phyloP scores from a whole-genome alignment of 2,113 vertebrate genomes.

The Corynorhinus townsendii region DNA sequence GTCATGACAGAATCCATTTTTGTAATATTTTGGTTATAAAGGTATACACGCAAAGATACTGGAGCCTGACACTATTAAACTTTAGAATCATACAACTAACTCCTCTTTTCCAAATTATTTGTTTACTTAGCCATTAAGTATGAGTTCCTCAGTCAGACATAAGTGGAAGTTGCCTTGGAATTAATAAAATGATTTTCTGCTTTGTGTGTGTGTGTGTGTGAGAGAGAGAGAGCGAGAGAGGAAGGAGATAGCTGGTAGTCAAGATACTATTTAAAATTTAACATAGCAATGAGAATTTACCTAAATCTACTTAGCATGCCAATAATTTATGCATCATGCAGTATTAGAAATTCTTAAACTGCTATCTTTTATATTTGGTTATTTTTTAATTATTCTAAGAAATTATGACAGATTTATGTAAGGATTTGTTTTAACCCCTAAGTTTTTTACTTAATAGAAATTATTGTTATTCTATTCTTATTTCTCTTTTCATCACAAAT shows the following conservation, averaged over 20 bases:
- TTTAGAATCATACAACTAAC: not conserved
- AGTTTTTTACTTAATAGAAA: constrained; percentile 7
- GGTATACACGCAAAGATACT: not conserved
- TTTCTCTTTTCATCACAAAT: constrained; percentile 27
- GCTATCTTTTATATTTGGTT: not conserved
- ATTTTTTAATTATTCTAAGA: constrained; percentile 8
- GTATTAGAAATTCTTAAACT: constrained; percentile 33
- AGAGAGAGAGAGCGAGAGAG: not conserved
- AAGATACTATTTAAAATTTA: not conserved
- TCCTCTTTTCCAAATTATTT: not conserved
- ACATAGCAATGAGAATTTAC: not conserved
- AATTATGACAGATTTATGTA: not conserved
- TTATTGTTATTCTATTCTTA: constrained; percentile 1
- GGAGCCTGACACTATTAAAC: not conserved
- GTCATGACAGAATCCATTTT: not conserved
- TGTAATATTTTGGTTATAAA: not conserved
- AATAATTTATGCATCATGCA: not conserved
- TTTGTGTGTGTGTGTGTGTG: not conserved
- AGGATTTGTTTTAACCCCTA: not conserved
- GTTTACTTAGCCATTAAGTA: not conserved
- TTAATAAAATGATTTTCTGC: not conserved
- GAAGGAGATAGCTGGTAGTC: not conserved
- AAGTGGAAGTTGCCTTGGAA: not conserved
- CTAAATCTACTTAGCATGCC: not conserved
- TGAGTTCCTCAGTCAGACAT: not conserved